Conservation (phyloP, 2,113 vertebrate species). For the Anser brachyrhynchus region DNA sequence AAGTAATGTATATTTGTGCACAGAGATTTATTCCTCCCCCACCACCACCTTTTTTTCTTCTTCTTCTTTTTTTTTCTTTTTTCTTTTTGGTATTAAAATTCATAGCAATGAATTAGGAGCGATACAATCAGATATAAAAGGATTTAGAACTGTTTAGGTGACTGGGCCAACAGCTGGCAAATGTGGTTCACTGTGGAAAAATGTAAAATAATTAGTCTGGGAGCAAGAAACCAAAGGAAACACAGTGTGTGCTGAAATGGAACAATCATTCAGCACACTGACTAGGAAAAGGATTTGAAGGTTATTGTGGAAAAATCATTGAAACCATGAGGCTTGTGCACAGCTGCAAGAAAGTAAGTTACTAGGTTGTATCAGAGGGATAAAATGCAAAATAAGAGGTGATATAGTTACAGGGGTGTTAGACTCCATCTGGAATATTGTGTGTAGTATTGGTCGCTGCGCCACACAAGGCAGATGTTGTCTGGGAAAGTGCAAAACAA, state of each 20-base stretch:
- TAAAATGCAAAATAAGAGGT: conserved; percentile 77
- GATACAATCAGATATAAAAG: conserved; percentile 59
- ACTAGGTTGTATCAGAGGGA: conserved; percentile 72
- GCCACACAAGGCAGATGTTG: conserved; percentile 47
- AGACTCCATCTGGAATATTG: conserved; percentile 67
- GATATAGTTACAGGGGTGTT: conserved; percentile 62
- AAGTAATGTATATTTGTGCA: conserved; percentile 48
- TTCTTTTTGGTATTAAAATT: conserved; percentile 41
- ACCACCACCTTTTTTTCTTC: neutral
- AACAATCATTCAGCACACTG: conserved; percentile 81
- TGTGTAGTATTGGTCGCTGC: conserved; percentile 25
- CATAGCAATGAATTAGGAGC: conserved; percentile 48
- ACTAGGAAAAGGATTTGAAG: conserved; percentile 81
- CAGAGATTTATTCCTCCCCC: conserved; percentile 41
- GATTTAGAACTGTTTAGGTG: conserved; percentile 74
- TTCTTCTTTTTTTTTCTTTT: neutral
- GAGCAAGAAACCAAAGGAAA: conserved; percentile 78
- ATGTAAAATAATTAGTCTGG: conserved; percentile 84
- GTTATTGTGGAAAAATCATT: conserved; percentile 85
- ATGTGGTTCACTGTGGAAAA: conserved; percentile 79
- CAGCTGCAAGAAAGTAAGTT: conserved; percentile 81
- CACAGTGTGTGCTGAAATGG: conserved; percentile 54
- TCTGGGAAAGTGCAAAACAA: neutral
- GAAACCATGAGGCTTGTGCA: conserved; percentile 78
- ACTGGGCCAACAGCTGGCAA: conserved; percentile 81